Evolutionary conservation across 2,888 invertebrate species (phyloP).

Genomic region (Sesia bembeciformis): DNA sequence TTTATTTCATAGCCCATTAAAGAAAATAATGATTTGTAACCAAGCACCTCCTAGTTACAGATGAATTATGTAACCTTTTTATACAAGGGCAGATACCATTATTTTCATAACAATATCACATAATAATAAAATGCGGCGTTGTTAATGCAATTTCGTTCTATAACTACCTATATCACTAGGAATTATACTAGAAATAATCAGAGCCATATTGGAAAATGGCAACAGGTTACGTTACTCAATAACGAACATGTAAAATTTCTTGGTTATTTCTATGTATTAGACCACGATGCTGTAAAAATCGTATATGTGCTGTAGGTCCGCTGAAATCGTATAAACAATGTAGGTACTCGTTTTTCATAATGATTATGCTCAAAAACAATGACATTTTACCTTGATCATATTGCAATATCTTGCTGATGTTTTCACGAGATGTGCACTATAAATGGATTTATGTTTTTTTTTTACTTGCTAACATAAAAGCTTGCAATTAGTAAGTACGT

Average conservation of each 20-base stretch:
- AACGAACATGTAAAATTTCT: not conserved
- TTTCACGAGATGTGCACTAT: not conserved
- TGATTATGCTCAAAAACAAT: conserved; percentile 8
- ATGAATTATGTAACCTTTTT: not conserved
- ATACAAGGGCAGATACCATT: not conserved
- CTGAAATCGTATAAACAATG: not conserved
- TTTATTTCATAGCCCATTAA: no score
- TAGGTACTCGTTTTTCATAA: not conserved
- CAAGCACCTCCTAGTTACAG: not conserved
- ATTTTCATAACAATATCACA: not conserved
- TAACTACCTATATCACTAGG: not conserved
- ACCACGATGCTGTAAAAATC: not conserved
- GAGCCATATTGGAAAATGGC: conserved; percentile 61
- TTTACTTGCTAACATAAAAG: not conserved
- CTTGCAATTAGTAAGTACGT: conserved; percentile 5
- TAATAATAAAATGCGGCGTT: not conserved
- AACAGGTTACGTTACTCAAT: conserved; percentile 24
- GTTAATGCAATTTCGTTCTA: not conserved
- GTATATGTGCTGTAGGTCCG: not conserved
- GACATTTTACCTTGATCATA: conserved; percentile 40
- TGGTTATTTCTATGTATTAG: not conserved
- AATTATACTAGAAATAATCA: conserved; percentile 15
- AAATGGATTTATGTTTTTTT: not conserved
- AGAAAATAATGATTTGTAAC: no score
- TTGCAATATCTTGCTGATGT: conserved; percentile 12